Base-by-base conservation (phyloP, 1,140 invertebrate species). In the Uloborus diversus region DNA sequence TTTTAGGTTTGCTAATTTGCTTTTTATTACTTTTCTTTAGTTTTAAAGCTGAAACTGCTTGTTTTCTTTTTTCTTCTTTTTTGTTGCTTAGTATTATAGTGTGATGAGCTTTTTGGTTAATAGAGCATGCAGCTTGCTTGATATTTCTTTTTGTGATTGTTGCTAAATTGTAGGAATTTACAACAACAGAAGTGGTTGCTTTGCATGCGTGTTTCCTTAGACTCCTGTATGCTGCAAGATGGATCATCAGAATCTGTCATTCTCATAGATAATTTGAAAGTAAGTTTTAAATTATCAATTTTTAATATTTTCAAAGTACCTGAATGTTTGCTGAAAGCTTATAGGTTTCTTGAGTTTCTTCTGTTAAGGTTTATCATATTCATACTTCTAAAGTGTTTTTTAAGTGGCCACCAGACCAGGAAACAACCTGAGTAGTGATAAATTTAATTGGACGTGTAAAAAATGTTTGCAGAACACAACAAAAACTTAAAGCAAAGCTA, bases 91-190 rank as follows among this genome's bases (percentile, higher is more conserved):
- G 75, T 27, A 49, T 32, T 53, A n/a, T 65, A 65, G 35, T 56
- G 51, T 33, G 9, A 68, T 68, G 49, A 47, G 56, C 64, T 61
- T 59, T 20, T 61, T 69, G 33, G 30, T 79, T 69, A 35, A 47
- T 61, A 51, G 65, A 68, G 76, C 76, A 79, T 79, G 76, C 53
- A 51, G 56, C 68, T 80, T 80, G 78, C 68, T 70, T 80, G 35
- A 62, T 80, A 71, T 70, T 80, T 80, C 66, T 80, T 80, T 62
- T 80, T 80, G 78, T 80, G 65, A 62, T 80, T 70, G 56, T 71
- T 70, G 65, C 68, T 80, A 35, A 70, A 80, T 79, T 79, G 76
- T 79, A 78, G 73, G 73, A 66, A 66, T 78, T 66, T 66, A 37
- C 76, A 79, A 33, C 76, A 53, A 49, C 42, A 62, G 78, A 80